Base-by-base conservation (phyloP, 2,113 vertebrate species). In the Vireo altiloquus region DNA sequence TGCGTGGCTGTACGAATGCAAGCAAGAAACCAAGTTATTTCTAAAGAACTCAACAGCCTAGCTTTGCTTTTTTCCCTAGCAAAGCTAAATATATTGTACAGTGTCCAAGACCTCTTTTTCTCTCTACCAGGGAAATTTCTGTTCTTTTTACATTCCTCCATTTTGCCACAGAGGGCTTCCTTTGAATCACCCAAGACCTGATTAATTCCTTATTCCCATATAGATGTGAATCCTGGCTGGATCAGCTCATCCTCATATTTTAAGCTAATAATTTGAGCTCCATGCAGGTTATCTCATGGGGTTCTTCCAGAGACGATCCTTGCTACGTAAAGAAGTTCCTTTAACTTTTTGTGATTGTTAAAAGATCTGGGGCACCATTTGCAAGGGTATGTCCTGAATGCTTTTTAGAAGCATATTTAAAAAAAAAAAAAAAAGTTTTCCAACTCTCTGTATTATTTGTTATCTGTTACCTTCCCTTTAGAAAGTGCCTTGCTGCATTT, bases 401-500 rank as follows among this genome's bases (percentile, higher is more conserved):
- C 20, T 79, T 88, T 89, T 91, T 15, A 82, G 64, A 92, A 37
- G 14, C 0, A 0, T 40, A 13, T 78, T 76, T 40, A 16, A 11
- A 52, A 35, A 6, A 9, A 27, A 33, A 31, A 35, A 46, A 31
- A 61, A 28, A 16, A 7, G 28, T 81, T 91, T 49, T 70, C 66
- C 63, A 42, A 9, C 19, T 52, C 31, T 81, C 49, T 35, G 18
- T 61, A 49, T 70, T 82, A 47, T 85, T 88, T 90, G 93, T 95
- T 95, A 85, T 95, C 94, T 90, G 30, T 57, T 86, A 46, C 87
- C 46, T 80, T 87, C 71, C 4, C 50, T 87, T 81, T 5, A 15
- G 59, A 76, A 94, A 80, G 59, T 65, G 50, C 66, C 40, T 69
- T n/a, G 70, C 94, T 96, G 91, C 92, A 70, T 77, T 94, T 82